Base-by-base conservation (phyloP, 2,888 invertebrate species). In the Sminthurinus aureus region DNA sequence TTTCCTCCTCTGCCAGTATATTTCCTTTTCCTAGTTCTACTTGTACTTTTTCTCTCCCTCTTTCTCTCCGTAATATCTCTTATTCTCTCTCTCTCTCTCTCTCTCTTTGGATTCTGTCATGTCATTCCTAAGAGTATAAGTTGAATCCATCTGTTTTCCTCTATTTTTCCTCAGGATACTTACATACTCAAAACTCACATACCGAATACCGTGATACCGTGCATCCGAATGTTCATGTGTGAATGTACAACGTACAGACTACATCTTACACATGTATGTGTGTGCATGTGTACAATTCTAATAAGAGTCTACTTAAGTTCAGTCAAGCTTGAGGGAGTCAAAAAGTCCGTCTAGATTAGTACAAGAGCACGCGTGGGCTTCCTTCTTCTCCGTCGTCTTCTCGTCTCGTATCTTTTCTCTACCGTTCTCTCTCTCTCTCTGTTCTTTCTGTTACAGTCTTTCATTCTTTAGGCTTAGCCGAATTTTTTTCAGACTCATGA, bases 341-440 rank as follows among this genome's bases (percentile, higher is more conserved):
- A 80, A 80, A 80, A 80, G 80, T 80, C 80, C 80, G 80, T 80
- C 71, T 71, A 80, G 80, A 80, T 80, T 80, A 80, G 80, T 80
- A 67, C 64, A 78, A 64, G 64, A 78, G 78, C 78, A 78, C 80
- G 80, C 80, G 52, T 71, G 52, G 80, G 78, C 22, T 78, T 38
- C 75, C 50, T 26, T 11, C 26, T 75, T 51, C 13, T 26, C 18
- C 18, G 38, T 38, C 38, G 38, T 38, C 38, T 38, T 38, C 38
- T 38, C 38, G 38, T 38, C 38, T 38, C 38, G 38, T 38, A 38
- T 1, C 38, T 38, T 26, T 9, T 26, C 26, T 74, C 24, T 74
- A 3, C 26, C 74, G 0, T 6, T 18, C 51, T 51, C n/a, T 75
- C 51, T 75, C 50, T 12, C 20, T 75, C 8, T 38, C 75, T 51